Evolutionary conservation across 2,113 vertebrate genomes (phyloP), one percentile per base, ranked within the genome.

Genomic region (Pithys albifrons): DNA sequence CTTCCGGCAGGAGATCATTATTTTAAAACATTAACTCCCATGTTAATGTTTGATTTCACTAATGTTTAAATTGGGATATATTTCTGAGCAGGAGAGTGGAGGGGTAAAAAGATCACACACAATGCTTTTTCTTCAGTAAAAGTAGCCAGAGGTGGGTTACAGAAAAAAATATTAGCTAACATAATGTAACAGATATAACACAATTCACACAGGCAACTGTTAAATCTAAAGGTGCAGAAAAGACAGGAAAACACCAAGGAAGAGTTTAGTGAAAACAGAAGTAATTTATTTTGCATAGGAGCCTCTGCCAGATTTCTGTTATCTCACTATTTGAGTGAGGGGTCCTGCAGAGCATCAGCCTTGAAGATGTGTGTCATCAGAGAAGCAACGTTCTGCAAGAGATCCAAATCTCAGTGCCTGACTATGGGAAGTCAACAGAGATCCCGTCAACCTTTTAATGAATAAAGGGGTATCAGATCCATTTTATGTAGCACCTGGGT

Each of bases 11-110:
- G 80, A 84, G 71, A 74, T 95, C 94, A 94, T 52, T 95, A 96
- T 94, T 96, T 93, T 96, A 96, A 95, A 96, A 96, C 76, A 94
- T 61, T 85, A 96, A 75, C 75, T 95, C 70, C 91, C 52, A 48
- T 71, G 88, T 94, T 96, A 92, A 95, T 92, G 82, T 83, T 93
- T 95, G 94, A 96, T 96, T 94, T 73, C 87, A 45, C 78, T 96
- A 88, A 86, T 93, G 83, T 89, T 95, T 95, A 96, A 97, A 87
- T 82, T 81, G n/a, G 76, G 91, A 93, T 94, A 67, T 62, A 67
- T 43, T 73, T 93, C 86, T 93, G 64, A 91, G 61, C 25, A 88
- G 73, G 31, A 76, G 80, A 92, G 90, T 3, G 19, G 25, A 83
- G 73, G 28, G 49, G 28, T 51, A 78, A 92, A 89, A 89, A 43